Base-by-base conservation (phyloP, 2,888 invertebrate genomes). In the Tetragnatha montana region DNA sequence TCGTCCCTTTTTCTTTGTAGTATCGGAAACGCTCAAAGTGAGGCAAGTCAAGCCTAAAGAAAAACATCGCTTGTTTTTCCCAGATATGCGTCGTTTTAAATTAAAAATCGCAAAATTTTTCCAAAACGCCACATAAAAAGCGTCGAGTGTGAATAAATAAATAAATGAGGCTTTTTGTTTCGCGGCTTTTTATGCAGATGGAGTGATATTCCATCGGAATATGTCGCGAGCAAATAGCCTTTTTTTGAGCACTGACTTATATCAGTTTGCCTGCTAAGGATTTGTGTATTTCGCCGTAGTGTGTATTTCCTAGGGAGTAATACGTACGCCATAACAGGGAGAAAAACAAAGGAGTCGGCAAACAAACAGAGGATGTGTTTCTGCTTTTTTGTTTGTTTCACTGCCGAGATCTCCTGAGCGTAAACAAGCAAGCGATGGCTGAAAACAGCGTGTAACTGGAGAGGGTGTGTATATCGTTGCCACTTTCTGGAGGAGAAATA, bases 401-500 rank as follows among this genome's bases (percentile, higher is more conserved):
- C 70, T n/a, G 22, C 35, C 35, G 50, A 22, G 19, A 69, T 60
- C 75, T 71, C 50, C 49, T 71, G 79, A 85, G 85, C 85, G 85
- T 85, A 85, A 79, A 71, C 70, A 71, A 51, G n/a, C 75, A 68
- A 49, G 49, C 68, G 19, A 68, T 60, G 17, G 79, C 68, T 22
- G 81, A 35, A 35, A 35, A 35, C 35, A 70, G 51, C 81, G 71
- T 81, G 81, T 81, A 47, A 47, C 73, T 51, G 22, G 73, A 60
- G 35, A 35, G 35, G 35, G 74, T 82, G 49, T 76, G 69, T 76
- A 69, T 76, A 69, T 84, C 69, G 84, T 84, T 76, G 84, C 84
- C 84, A 76, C 69, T 76, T 84, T 47, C 35, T 19, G 69, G 84
- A 35, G 70, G 49, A 74, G 76, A 84, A 84, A 84, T 84, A 76